Conservation (phyloP, 2,888 invertebrate species). For the Smittia aterrima region DNA sequence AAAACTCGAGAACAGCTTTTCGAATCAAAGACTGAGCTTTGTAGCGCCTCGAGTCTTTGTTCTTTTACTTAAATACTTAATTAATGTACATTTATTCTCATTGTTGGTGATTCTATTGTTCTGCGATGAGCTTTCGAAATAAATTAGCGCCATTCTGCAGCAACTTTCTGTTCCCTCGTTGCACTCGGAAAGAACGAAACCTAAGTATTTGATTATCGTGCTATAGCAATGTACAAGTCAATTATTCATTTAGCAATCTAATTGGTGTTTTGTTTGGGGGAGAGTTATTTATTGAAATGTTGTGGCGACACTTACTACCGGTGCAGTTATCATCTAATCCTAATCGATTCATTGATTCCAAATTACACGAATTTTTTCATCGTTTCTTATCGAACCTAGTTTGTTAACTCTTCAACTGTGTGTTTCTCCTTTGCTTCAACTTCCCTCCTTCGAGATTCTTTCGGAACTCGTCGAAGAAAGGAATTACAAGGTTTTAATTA, state of each 20-base stretch:
- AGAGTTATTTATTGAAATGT: neutral
- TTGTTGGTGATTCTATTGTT: no score
- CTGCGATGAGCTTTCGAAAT: no score
- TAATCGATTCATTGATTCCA: neutral
- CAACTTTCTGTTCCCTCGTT: no score
- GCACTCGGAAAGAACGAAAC: neutral
- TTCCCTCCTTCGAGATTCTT: neutral
- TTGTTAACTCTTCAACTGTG: slow-evolving; percentile 37
- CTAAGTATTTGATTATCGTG: neutral
- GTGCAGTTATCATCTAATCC: neutral
- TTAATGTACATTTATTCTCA: no score
- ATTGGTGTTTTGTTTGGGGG: neutral
- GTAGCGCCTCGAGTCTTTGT: no score
- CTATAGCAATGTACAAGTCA: neutral
- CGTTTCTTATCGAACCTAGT: slow-evolving; percentile 12
- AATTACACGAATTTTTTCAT: neutral
- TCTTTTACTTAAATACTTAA: no score
- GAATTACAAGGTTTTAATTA: neutral
- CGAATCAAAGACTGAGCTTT: no score
- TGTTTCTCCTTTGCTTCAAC: neutral
- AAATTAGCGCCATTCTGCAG: no score
- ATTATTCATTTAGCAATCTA: neutral
- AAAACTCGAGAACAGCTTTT: neutral
- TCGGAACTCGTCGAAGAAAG: neutral
- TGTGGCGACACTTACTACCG: neutral